Base-by-base conservation (phyloP, 1,140 invertebrate genomes). In the Euwallacea fornicatus region DNA sequence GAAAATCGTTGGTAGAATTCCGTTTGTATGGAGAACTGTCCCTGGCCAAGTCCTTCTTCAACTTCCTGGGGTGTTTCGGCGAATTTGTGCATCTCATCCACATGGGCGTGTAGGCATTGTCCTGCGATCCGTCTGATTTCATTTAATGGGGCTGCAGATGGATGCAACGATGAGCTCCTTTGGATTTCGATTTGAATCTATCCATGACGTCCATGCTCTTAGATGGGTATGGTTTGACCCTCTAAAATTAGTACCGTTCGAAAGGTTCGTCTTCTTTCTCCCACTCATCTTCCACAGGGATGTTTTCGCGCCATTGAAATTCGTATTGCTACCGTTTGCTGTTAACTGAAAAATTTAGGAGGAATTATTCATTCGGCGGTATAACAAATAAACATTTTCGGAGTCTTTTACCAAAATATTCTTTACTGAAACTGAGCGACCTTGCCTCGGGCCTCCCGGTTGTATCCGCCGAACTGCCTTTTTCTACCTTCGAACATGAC, bases 171-270 rank as follows among this genome's bases (percentile, higher is more conserved):
- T 59, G 11, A 1, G 16, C 16, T 43, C 43, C n/a, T 43, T 66
- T 16, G 7, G 13, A 42, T 46, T 60, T 60, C 7, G 21, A 15
- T 6, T 4, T 8, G 56, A 72, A 72, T 1, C 56, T 58, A 7
- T 67, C 50, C 4, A 72, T 11, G 10, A 72, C 7, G 6, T 72
- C 65, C 6, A 33, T n/a, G 13, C 67, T 72, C 42, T 72, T 69
- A 8, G 33, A 47, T 2, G 50, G 54, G 15, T 66, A 42, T 4
- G 69, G 73, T 11, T 55, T 65, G 8, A 70, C 66, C 7, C 66
- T 66, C 47, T 74, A 70, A 6, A 74, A 54, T 43, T 74, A 70
- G 41, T 74, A 74, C 56, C 69, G 70, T 60, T 74, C 70, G n/a
- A 67, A 47, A 9, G 55, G 58, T 50, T 72, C 65, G 53, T 7